phyloP scores from a whole-genome alignment of 2,888 invertebrate species.

The Erebia ligea region DNA sequence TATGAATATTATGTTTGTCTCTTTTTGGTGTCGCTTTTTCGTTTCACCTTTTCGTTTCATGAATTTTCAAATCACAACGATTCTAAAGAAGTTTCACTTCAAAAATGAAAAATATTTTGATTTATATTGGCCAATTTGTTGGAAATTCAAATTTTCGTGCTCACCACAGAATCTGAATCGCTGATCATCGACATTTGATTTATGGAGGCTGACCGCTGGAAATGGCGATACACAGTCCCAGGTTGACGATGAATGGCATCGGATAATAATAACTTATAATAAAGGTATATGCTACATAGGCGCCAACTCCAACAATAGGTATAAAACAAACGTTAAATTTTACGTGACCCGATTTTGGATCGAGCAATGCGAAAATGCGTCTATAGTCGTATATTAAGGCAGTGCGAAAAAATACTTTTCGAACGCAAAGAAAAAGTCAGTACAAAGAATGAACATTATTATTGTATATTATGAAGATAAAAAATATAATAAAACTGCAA shows the following conservation, averaged over 20 bases:
- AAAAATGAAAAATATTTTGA: too few species aligned
- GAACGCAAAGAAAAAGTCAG: neutral
- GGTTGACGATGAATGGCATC: neutral
- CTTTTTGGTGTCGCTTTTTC: too few species aligned
- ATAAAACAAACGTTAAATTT: neutral
- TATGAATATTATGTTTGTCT: too few species aligned
- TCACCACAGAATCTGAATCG: slow-evolving; percentile 4
- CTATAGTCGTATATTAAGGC: neutral
- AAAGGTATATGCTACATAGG: neutral
- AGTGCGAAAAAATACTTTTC: neutral
- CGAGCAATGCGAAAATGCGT: neutral
- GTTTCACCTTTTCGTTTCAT: too few species aligned
- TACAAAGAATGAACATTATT: neutral
- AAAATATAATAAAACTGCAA: slow-evolving; percentile 9
- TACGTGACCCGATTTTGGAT: neutral
- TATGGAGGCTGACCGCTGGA: slow-evolving; percentile 4
- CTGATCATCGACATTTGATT: slow-evolving; percentile 18
- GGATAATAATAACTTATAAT: neutral
- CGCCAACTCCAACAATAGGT: neutral
- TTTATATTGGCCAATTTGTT: slow-evolving; percentile 11
- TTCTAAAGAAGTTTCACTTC: too few species aligned
- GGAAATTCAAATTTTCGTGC: slow-evolving; percentile 2
- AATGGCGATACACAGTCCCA: neutral
- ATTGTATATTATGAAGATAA: neutral
- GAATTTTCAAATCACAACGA: too few species aligned